Percentiles rank a stretch among this genome's conserved stretches.
Conservation (phyloP, 2,888 invertebrate genomes). For the Willowsia nigromaculata region DNA sequence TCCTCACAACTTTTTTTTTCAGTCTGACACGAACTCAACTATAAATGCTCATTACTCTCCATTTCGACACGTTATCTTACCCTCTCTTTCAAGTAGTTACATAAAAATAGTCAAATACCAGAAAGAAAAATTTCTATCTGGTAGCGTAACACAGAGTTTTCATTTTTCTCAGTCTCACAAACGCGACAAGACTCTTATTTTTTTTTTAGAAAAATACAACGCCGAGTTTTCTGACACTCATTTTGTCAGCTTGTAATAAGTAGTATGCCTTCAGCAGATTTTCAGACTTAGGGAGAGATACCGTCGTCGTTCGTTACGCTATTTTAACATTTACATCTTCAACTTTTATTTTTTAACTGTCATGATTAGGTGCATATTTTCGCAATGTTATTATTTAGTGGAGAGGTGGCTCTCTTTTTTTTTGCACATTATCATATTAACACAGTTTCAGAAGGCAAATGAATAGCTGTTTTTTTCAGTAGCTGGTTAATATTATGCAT, state of each 20-base stretch:
- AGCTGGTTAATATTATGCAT: neutral
- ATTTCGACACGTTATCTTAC: constrained; percentile 62
- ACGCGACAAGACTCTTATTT: constrained; percentile 16
- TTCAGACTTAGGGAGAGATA: constrained; percentile 19
- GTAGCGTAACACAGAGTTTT: constrained; percentile 23
- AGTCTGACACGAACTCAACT: constrained; percentile 50
- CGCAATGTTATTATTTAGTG: constrained; percentile 24
- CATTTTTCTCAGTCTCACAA: constrained; percentile 26
- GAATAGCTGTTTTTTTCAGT: neutral
- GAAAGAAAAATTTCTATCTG: constrained; percentile 35
- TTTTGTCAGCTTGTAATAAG: constrained; percentile 69
- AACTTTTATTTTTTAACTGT: constrained; percentile 33
- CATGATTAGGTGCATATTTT: constrained; percentile 55
- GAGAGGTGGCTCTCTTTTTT: neutral
- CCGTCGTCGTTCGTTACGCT: constrained; percentile 58
- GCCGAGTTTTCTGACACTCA: constrained; percentile 67
- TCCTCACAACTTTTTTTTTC: constrained; percentile 17
- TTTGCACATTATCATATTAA: constrained; percentile 17
- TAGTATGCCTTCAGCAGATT: constrained; percentile 57
- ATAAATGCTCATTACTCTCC: constrained; percentile 57
- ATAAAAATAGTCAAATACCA: constrained; percentile 33
- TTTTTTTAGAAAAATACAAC: constrained; percentile 14
- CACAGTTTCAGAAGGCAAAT: neutral
- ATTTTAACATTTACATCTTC: constrained; percentile 47
- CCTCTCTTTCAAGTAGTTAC: constrained; percentile 8